A percentile compares a stretch with the other conserved stretches of the same genome.
Evolutionary conservation across 2,113 vertebrate species (phyloP).

Genomic region (Peromyscus californicus): DNA sequence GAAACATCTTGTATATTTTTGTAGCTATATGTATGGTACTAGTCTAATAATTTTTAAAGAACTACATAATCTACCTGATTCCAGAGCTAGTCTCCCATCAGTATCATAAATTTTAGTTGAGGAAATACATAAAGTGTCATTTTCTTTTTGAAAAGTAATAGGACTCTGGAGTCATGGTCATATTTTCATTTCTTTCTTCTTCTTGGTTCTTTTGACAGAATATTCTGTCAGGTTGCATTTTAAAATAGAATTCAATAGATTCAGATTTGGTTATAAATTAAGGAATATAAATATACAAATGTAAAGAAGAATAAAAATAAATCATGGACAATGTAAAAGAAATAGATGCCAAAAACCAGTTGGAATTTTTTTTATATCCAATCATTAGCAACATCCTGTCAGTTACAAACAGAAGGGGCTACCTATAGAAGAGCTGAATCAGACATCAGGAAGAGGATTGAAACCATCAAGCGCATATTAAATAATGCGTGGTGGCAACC

Average conservation of each 20-base stretch:
- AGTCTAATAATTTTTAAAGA: not conserved
- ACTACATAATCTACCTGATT: not conserved
- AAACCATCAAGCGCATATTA: constrained; percentile 75
- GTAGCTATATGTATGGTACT: not conserved
- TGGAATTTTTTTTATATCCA: constrained; percentile 6
- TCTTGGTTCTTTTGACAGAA: not conserved
- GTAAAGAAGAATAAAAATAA: constrained; percentile 57
- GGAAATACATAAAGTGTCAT: not conserved
- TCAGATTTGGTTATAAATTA: constrained; percentile 37
- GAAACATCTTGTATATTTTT: not conserved
- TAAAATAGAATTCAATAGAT: constrained; percentile 29
- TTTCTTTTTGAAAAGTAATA: not conserved
- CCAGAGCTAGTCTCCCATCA: not conserved
- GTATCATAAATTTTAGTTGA: not conserved
- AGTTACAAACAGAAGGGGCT: constrained; percentile 45
- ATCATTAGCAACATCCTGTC: constrained; percentile 24
- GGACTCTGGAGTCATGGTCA: not conserved
- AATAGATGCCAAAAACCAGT: constrained; percentile 45
- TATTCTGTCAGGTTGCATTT: not conserved
- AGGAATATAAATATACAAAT: constrained; percentile 42
- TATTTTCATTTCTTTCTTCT: not conserved
- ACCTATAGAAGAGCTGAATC: constrained; percentile 64
- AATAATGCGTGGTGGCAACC: constrained; percentile 68
- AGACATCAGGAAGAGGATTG: constrained; percentile 54
- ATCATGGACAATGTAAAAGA: constrained; percentile 37